Conservation (phyloP, 2,113 vertebrate genomes). For the Etheostoma spectabile region DNA sequence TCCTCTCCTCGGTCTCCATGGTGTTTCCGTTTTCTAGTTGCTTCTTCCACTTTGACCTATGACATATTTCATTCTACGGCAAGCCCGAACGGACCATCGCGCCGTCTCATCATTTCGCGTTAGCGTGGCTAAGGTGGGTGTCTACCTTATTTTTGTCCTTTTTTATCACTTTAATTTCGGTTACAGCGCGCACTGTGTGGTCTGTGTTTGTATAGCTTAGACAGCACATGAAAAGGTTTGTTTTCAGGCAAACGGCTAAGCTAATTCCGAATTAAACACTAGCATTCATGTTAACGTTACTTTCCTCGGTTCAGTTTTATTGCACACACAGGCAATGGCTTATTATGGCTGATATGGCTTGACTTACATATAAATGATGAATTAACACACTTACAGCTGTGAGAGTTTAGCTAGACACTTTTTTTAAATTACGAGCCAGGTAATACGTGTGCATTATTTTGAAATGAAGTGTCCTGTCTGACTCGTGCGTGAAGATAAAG, state of each 20-base stretch:
- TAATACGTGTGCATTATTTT: neutral
- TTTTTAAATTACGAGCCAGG: neutral
- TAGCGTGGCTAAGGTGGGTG: constrained; percentile 2
- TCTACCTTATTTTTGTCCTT: neutral
- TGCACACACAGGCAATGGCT: neutral
- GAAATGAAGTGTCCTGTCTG: constrained; percentile 12
- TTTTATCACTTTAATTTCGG: rapidly evolving
- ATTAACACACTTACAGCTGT: neutral
- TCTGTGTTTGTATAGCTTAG: neutral
- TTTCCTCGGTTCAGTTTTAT: neutral
- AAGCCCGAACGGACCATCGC: constrained; percentile 16
- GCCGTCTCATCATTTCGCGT: rapidly evolving
- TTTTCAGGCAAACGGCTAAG: neutral
- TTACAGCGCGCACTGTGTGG: too few species aligned
- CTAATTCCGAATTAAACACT: constrained; percentile 12
- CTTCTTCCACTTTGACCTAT: constrained; percentile 65
- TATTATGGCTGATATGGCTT: too few species aligned
- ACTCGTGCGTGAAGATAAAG: constrained; percentile 7
- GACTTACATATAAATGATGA: neutral
- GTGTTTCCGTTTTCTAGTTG: constrained; percentile 28
- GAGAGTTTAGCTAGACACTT: neutral
- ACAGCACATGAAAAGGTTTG: too few species aligned
- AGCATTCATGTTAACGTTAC: constrained; percentile 20
- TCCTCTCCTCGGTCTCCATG: constrained; percentile 69
- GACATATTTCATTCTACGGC: constrained; percentile 72